A percentile compares a stretch with the other conserved stretches of the same genome.
Evolutionary conservation across 1,140 invertebrate species (phyloP).

Genomic region (Drosophila ananassae): DNA sequence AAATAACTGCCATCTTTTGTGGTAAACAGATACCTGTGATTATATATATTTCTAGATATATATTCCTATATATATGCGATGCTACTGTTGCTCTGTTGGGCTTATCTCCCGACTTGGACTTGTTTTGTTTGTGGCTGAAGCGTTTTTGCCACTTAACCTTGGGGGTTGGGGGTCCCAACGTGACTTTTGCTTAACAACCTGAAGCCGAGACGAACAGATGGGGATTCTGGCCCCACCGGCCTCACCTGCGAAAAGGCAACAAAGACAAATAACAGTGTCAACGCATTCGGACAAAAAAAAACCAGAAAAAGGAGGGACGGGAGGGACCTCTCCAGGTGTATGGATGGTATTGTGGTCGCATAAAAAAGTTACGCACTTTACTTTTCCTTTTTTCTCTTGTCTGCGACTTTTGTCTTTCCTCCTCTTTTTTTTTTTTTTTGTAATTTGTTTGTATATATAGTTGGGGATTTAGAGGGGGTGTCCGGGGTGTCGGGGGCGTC

Average conservation of each 20-base stretch:
- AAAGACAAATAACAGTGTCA: conserved; percentile 54
- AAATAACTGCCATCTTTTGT: conserved; percentile 48
- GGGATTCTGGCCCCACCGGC: conserved; percentile 1
- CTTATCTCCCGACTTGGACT: conserved; percentile 37
- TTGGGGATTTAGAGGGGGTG: neutral
- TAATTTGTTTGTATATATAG: conserved; percentile 70
- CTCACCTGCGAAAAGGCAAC: neutral
- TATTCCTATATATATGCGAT: conserved; percentile 6
- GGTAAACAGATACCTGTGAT: conserved; percentile 46
- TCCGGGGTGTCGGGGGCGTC: conserved; percentile 10
- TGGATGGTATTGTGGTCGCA: conserved; percentile 45
- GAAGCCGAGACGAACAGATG: conserved; percentile 13
- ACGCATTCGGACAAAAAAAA: conserved; percentile 55
- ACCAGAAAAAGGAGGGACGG: conserved; percentile 5
- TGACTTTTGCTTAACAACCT: conserved; percentile 64
- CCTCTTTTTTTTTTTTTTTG: conserved; percentile 9
- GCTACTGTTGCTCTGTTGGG: conserved; percentile 11
- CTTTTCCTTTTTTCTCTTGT: conserved; percentile 39
- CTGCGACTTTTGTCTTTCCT: neutral
- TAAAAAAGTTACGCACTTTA: conserved; percentile 62
- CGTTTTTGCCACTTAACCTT: conserved; percentile 66
- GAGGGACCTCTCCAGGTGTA: conserved; percentile 2
- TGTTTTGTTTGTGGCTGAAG: conserved; percentile 32
- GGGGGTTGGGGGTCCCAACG: conserved; percentile 56
- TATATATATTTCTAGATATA: conserved; percentile 3